Evolutionary conservation across 2,888 invertebrate species (phyloP).

Genomic region (Magallana nippona): DNA sequence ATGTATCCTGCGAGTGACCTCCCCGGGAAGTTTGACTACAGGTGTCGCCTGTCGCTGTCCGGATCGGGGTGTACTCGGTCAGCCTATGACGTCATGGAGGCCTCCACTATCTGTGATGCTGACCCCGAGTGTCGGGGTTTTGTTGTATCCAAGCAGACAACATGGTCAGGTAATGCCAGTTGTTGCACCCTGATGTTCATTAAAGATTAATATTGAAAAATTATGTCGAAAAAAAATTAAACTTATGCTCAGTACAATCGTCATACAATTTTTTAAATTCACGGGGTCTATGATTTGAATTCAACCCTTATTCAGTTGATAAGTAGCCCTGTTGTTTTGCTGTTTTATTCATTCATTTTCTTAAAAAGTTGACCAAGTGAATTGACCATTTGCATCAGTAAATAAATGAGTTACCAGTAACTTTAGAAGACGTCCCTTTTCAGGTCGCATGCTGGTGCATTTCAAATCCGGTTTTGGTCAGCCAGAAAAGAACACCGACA

Average conservation of each 20-base stretch:
- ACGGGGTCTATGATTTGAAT: too few species aligned
- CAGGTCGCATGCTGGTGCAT: slow-evolving; percentile 75
- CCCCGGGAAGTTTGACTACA: slow-evolving; percentile 78
- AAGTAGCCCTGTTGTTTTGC: too few species aligned
- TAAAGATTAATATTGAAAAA: neutral
- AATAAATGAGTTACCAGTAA: neutral
- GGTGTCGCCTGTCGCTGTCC: slow-evolving; percentile 76
- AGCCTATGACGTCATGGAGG: slow-evolving; percentile 77
- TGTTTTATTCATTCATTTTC: neutral
- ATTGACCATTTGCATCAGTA: neutral
- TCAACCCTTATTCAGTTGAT: too few species aligned
- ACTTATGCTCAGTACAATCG: too few species aligned
- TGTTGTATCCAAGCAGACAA: slow-evolving; percentile 72
- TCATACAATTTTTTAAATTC: too few species aligned
- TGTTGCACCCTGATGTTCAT: neutral
- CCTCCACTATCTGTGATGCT: slow-evolving; percentile 76
- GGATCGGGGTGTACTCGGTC: slow-evolving; percentile 77
- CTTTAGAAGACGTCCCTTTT: slow-evolving; percentile 46
- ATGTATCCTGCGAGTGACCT: slow-evolving; percentile 66
- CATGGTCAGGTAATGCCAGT: slow-evolving; percentile 77
- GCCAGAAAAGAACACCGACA: slow-evolving; percentile 54
- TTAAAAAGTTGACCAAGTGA: too few species aligned
- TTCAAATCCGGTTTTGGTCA: slow-evolving; percentile 69
- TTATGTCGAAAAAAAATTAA: too few species aligned
- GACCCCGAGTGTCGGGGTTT: slow-evolving; percentile 77